Conservation (phyloP, 2,888 invertebrate genomes). For the Mystacides longicornis region DNA sequence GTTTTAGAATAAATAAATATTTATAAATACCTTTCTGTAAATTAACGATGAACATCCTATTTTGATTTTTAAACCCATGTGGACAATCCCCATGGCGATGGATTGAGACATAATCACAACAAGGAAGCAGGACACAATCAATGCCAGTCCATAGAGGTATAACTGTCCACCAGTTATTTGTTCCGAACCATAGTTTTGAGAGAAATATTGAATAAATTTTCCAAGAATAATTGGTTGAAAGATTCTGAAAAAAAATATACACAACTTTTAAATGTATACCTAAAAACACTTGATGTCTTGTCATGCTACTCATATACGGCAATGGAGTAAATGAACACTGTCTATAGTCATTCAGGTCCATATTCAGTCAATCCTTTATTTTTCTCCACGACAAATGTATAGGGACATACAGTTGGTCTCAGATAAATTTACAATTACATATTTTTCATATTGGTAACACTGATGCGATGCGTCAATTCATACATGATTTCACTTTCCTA, state of each 20-base stretch:
- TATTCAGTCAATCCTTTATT: no score
- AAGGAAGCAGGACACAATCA: slow-evolving; percentile 13
- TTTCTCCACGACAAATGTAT: no score
- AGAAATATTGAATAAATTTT: slow-evolving; percentile 22
- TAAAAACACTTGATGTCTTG: no score
- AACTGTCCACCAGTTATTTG: slow-evolving; percentile 11
- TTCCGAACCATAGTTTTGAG: background rate
- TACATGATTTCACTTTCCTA: no score
- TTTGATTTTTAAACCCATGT: slow-evolving; percentile 70
- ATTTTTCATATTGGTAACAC: no score
- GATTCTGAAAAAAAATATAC: slow-evolving; percentile 16
- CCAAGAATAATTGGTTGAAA: slow-evolving; percentile 25
- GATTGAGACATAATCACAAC: slow-evolving; percentile 18
- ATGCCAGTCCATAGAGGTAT: slow-evolving; percentile 20
- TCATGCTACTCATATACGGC: no score
- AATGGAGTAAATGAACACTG: no score
- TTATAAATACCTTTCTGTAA: slow-evolving; percentile 65
- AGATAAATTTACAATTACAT: no score
- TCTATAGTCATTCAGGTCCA: no score
- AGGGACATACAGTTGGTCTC: no score
- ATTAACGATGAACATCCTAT: slow-evolving; percentile 71
- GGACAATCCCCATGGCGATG: slow-evolving; percentile 41
- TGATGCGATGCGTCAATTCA: no score
- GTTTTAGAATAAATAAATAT: no score
- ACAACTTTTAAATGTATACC: background rate